phyloP scores from a whole-genome alignment of 2,113 vertebrate genomes.

The Uropsilus gracilis region DNA sequence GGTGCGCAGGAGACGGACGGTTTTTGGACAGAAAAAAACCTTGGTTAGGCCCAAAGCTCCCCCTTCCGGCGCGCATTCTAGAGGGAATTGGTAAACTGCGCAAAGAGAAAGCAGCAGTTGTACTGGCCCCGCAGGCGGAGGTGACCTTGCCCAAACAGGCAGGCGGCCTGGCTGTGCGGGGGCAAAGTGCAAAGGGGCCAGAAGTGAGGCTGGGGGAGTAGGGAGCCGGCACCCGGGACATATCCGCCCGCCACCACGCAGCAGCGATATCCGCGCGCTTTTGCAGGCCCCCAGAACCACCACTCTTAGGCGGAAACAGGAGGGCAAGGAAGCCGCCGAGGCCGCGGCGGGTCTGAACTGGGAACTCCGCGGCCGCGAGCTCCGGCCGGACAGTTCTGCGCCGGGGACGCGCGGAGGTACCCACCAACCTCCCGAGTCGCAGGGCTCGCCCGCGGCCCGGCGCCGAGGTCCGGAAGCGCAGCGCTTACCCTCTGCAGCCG shows the following conservation, averaged over 20 bases:
- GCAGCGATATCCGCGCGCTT: rapidly evolving
- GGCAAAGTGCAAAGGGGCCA: neutral
- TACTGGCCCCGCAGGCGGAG: rapidly evolving
- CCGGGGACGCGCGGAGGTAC: neutral
- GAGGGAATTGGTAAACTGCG: neutral
- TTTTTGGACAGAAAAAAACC: neutral
- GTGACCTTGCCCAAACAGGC: neutral
- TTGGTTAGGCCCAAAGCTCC: constrained; percentile 48
- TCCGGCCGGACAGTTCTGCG: neutral
- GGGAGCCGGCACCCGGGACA: neutral
- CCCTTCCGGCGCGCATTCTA: constrained; percentile 48
- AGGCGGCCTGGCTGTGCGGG: neutral
- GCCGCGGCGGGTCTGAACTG: neutral
- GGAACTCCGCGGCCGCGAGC: neutral
- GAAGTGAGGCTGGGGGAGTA: neutral
- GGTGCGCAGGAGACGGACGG: neutral
- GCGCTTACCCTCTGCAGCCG: constrained; percentile 28
- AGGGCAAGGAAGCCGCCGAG: neutral
- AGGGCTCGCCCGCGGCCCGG: neutral
- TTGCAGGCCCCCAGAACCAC: neutral
- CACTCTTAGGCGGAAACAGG: neutral
- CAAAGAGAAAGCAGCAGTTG: neutral
- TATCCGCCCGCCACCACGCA: neutral
- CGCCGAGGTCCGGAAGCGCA: neutral
- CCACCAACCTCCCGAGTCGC: neutral